Evolutionary conservation across 2,888 invertebrate species (phyloP), one percentile per base, ranked within the genome.

Genomic region (Hofmannophila pseudospretella): DNA sequence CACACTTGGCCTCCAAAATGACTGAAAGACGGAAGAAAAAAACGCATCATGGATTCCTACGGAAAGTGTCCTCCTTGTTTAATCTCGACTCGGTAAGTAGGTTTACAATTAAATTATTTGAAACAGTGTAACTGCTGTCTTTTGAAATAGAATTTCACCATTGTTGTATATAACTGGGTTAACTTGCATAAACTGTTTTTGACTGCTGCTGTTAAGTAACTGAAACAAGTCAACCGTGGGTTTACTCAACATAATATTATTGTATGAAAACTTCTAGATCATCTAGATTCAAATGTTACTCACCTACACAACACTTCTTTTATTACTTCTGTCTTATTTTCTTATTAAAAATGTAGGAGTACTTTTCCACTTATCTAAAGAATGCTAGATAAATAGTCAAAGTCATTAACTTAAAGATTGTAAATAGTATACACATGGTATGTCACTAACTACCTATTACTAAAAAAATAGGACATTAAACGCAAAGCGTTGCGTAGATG

Each of bases 1-100:
- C 73, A 73, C 73, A 79, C 62, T 72, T 66, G 64, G 56, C 70
- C 65, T 60, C 52, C 74, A 86, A 77, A 78, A 88, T 88, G 88
- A 88, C 88, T 61, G 88, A 88, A 65, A 76, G 88, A 78, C 74
- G 87, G 74, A 88, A 88, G 84, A 88, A 88, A 88, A 88, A 88
- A 70, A 67, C 84, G 46, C 87, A 85, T 77, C 84, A 88, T 87
- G 91, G 93, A 79, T 94, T 95, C 80, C 93, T 95, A 76, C 94
- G 94, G 88, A 95, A 95, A 89, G 95, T 95, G 59, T 95, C 95
- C 58, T 94, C 93, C 56, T 89, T 95, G 60, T 95, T 95, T 88
- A 94, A 94, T 89, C 90, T 95, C 84, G 94, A 95, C 73, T 91
- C 90, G 92, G 93, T 94, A 89, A 94, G 88, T 85, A 66, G 71